These are phyloP conservation scores for Coendou prehensilis DNA, from an alignment of 2,797 vertebrate species.

Conservation along the genomic window DNA sequence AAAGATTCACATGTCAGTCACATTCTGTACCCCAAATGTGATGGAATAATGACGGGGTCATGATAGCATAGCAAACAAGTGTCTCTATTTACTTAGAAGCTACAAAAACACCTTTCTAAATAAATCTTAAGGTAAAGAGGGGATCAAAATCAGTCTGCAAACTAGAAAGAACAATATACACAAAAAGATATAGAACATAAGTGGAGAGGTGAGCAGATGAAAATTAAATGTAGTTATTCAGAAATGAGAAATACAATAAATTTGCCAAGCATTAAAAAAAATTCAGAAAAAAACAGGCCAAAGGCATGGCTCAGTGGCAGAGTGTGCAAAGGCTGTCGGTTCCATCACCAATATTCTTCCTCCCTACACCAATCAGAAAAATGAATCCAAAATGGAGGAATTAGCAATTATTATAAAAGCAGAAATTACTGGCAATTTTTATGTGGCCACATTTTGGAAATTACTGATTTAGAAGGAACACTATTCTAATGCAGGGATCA, in stretches of 20 bases:
- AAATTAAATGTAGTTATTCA: neutral
- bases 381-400: neutral
- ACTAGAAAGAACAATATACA: neutral
- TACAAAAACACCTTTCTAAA: conserved; percentile 2
- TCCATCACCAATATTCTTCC: neutral
- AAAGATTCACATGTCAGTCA: neutral
- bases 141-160: neutral
- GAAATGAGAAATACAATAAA: neutral
- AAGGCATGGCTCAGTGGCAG: neutral
- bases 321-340: neutral
- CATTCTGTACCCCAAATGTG: conserved; percentile 10
- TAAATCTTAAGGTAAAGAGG: neutral
- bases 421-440: neutral
- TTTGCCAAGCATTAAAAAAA: neutral
- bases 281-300: neutral
- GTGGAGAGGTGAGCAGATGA: neutral
- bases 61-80: neutral
- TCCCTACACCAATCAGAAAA: neutral
- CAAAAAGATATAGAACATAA: neutral
- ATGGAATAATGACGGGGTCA: neutral
- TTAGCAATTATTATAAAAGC: neutral
- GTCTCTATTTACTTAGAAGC: neutral
- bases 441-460: neutral
- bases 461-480: neutral
- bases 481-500: neutral